These are phyloP conservation scores for Eretmocerus hayati DNA, from an alignment of 2,888 invertebrate genomes.

Conservation along the genomic window DNA sequence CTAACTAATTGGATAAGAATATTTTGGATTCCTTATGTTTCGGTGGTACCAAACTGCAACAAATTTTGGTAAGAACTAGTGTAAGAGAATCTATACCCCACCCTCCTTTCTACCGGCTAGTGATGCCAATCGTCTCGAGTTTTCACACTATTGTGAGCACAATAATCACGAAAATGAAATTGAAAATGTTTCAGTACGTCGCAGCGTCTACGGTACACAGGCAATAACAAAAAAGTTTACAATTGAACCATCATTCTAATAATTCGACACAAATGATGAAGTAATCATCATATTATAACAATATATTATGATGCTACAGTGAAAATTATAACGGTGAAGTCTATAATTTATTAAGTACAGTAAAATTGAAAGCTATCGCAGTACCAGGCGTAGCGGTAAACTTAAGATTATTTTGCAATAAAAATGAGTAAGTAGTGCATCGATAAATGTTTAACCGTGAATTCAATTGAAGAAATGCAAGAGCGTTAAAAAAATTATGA, in stretches of 20 bases:
- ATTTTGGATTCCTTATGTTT: no score
- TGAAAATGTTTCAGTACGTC: slow-evolving; percentile 18
- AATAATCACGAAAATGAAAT: slow-evolving; percentile 10
- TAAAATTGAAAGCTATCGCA: no score
- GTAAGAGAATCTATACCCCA: no score
- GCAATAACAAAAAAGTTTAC: not conserved
- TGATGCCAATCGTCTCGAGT: not conserved
- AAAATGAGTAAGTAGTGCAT: no score
- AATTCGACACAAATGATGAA: not conserved
- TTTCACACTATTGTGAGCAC: slow-evolving; percentile 2
- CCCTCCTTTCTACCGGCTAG: no score
- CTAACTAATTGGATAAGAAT: no score
- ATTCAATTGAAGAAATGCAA: not conserved
- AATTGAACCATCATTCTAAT: not conserved
- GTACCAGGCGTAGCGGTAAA: no score
- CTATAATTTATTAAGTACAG: not conserved
- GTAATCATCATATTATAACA: not conserved
- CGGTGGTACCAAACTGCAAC: no score
- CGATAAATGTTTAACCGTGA: not conserved
- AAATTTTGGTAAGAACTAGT: no score
- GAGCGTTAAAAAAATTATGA: not conserved
- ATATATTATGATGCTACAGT: not conserved
- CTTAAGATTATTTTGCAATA: no score
- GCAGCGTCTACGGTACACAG: slow-evolving; percentile 21
- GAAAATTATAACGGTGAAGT: slow-evolving; percentile 4